phyloP scores from a whole-genome alignment of 23 tunicate species.

The Styela clava region DNA sequence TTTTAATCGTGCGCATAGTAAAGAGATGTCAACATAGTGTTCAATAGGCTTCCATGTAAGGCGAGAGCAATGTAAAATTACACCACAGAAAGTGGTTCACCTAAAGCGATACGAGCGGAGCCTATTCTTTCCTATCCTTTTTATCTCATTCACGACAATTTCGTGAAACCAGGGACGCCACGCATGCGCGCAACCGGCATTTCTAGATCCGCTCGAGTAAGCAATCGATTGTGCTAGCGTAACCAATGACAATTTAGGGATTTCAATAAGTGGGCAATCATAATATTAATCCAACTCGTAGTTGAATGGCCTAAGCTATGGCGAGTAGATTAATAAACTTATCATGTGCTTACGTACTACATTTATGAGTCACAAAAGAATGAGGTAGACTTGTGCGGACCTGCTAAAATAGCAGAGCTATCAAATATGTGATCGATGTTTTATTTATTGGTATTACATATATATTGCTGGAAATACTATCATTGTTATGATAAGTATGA shows the following conservation, averaged over 20 bases:
- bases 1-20: constrained; percentile 24
- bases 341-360: not conserved
- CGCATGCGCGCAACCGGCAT: constrained; percentile 63
- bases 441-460: no score
- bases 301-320: not conserved
- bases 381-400: not conserved
- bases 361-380: not conserved
- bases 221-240: constrained; percentile 8
- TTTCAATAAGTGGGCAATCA: not conserved
- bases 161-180: constrained; percentile 66
- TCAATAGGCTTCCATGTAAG: constrained; percentile 15
- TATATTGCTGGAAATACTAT: no score
- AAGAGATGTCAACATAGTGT: not conserved
- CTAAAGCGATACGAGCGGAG: not conserved
- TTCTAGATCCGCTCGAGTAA: constrained; percentile 23
- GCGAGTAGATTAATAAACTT: not conserved
- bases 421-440: no score
- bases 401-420: not conserved
- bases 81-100: constrained; percentile 8
- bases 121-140: constrained; percentile 26
- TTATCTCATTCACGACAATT: constrained; percentile 14
- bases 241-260: constrained; percentile 18
- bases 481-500: no score
- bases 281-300: constrained; percentile 17
- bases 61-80: not conserved